Evolutionary conservation across 1,140 invertebrate species (phyloP).

Genomic region (Brevipalpus yothersi): DNA sequence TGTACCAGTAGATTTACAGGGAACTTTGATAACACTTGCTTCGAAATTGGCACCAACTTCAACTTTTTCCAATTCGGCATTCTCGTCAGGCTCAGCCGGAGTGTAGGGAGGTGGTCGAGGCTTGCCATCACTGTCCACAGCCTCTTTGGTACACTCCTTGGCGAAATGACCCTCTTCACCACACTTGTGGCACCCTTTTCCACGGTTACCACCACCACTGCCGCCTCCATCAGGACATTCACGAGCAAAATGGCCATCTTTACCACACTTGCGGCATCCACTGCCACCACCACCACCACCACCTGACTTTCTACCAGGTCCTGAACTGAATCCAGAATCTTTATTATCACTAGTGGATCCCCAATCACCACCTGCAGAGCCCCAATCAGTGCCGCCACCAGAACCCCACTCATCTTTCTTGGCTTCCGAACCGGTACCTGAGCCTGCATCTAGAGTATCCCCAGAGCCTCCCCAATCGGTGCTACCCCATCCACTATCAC

Average conservation of each 20-base stretch:
- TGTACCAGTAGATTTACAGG: slow-evolving; percentile 47
- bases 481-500: not conserved
- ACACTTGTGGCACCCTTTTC: slow-evolving; percentile 16
- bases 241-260: slow-evolving; percentile 14
- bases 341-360: not conserved
- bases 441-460: not conserved
- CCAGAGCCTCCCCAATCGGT: not conserved
- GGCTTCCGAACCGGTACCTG: not conserved
- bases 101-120: slow-evolving; percentile 30
- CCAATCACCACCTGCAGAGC: not conserved
- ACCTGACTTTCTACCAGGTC: not conserved
- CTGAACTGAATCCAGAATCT: not conserved
- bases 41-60: slow-evolving; percentile 63
- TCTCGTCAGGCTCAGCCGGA: slow-evolving; percentile 42
- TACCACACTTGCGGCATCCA: slow-evolving; percentile 10
- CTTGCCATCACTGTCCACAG: slow-evolving; percentile 8
- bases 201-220: not conserved
- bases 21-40: slow-evolving; percentile 48
- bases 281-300: not conserved
- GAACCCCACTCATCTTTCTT: not conserved
- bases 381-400: not conserved
- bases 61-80: slow-evolving; percentile 35
- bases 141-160: slow-evolving; percentile 16
- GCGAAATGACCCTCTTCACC: slow-evolving; percentile 18
- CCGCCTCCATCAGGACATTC: slow-evolving; percentile 12